A percentile compares a stretch with the other conserved stretches of the same genome.
Evolutionary conservation across 2,113 vertebrate species (phyloP).

Genomic region (Chloropsis cyanopogon): DNA sequence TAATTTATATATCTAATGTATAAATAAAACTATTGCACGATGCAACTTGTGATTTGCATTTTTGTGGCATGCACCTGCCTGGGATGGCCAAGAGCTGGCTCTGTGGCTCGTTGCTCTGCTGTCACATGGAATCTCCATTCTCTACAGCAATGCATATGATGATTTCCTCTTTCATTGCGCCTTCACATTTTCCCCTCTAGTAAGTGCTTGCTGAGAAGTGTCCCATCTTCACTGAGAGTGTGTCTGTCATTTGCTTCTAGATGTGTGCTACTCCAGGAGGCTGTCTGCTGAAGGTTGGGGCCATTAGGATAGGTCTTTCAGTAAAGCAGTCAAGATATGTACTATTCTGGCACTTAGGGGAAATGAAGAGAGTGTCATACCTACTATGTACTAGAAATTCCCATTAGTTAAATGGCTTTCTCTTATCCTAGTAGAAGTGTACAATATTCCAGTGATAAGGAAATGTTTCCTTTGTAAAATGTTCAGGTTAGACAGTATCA

Average conservation of each 20-base stretch:
- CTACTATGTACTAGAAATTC: background rate
- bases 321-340: background rate
- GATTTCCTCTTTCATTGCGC: background rate
- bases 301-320: background rate
- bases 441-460: background rate
- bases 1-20: background rate
- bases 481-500: background rate
- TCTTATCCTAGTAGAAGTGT: background rate
- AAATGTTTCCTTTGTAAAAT: background rate
- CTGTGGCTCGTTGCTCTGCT: background rate
- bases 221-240: background rate
- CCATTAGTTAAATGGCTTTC: background rate
- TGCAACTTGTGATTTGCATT: background rate
- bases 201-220: background rate
- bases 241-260: background rate
- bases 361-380: background rate
- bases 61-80: background rate
- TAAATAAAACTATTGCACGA: background rate
- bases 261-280: background rate
- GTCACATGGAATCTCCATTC: background rate
- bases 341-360: background rate
- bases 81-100: background rate
- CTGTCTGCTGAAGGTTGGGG: background rate
- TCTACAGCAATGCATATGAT: accelerated
- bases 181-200: background rate